Evolutionary conservation across 2,113 vertebrate species (phyloP), one percentile per base, ranked within the genome.

Genomic region (Ondatra zibethicus): DNA sequence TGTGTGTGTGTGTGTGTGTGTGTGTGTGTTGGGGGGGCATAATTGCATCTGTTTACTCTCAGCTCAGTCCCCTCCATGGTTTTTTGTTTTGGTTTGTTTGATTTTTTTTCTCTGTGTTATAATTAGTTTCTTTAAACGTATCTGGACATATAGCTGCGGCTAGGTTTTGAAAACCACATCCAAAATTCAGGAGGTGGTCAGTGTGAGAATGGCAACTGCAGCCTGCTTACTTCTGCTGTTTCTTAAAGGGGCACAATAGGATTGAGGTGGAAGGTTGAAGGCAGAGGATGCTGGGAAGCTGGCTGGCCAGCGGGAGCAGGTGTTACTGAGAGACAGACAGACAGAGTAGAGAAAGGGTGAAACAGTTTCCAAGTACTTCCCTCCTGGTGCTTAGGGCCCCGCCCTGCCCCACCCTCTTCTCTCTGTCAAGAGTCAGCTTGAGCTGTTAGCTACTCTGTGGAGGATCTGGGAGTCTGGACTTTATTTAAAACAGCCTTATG

Each of bases 121-220:
- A 82, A 52, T 52, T 39, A 31, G 39, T 45, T 52, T 42, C 14
- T 94, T 95, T 88, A 68, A 29, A 36, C 90, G 25, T 86, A 82
- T 55, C 55, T 76, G 29, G 2, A 11, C 47, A 3, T 58, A 42
- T 39, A 70, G 42, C 39, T 88, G 36, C 87, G 61, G 17, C 39
- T 55, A 50, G 16, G n/a, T 81, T 87, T 94, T 92, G 50, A 89
- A 68, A 29, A 92, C 94, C 96, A 66, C 72, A 47, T 47, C 33
- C 73, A 11, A 63, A 17, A 77, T 66, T 89, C 45, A 42, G 77
- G 77, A 93, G 58, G 88, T 66, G 50, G n/a, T 65, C 90, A 76
- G n/a, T 61, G 6, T 80, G 68, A 88, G 31, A 29, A 88, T 16
- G 47, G 29, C 63, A n/a, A 45, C 0, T 21, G 61, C 3, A 36